Conservation (phyloP, 2,888 invertebrate species). For the Baccha elongata region DNA sequence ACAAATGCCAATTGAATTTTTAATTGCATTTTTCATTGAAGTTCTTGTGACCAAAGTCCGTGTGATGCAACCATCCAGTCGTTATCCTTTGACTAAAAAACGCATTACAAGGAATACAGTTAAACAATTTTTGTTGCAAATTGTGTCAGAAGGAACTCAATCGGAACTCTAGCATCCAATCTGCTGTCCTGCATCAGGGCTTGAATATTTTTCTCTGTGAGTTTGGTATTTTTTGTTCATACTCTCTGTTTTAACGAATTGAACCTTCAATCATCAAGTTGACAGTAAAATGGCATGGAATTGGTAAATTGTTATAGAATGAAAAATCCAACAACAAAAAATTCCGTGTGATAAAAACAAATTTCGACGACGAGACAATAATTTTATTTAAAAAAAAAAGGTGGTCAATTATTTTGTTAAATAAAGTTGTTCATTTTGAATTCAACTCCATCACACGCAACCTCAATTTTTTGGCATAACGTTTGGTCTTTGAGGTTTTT, state of each 20-base stretch:
- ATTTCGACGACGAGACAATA: slow-evolving; percentile 29
- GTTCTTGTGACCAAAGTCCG: slow-evolving; percentile 15
- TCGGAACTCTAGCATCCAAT: slow-evolving; percentile 51
- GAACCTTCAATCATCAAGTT: slow-evolving; percentile 52
- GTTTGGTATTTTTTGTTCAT: slow-evolving; percentile 11
- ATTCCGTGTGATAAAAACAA: background rate
- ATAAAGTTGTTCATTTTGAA: slow-evolving; percentile 35
- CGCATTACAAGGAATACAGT: background rate
- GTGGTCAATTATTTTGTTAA: slow-evolving; percentile 59
- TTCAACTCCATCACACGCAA: background rate
- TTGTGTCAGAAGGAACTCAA: slow-evolving; percentile 48
- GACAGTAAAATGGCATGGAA: slow-evolving; percentile 19
- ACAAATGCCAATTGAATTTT: slow-evolving; percentile 48
- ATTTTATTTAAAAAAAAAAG: slow-evolving; percentile 56
- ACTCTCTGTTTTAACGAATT: slow-evolving; percentile 20
- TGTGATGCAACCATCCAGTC: slow-evolving; percentile 18
- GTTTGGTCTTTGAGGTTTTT: slow-evolving; percentile 37
- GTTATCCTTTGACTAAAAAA: background rate
- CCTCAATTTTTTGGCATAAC: background rate
- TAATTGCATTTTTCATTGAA: slow-evolving; percentile 58
- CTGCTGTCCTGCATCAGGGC: slow-evolving; percentile 22
- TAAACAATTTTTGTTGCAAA: slow-evolving; percentile 13
- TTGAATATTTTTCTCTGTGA: slow-evolving; percentile 3
- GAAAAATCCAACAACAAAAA: background rate
- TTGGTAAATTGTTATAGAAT: slow-evolving; percentile 17